Percentiles rank a stretch among this genome's conserved stretches.
Conservation (phyloP, 2,113 vertebrate genomes). For the Mesocricetus auratus region DNA sequence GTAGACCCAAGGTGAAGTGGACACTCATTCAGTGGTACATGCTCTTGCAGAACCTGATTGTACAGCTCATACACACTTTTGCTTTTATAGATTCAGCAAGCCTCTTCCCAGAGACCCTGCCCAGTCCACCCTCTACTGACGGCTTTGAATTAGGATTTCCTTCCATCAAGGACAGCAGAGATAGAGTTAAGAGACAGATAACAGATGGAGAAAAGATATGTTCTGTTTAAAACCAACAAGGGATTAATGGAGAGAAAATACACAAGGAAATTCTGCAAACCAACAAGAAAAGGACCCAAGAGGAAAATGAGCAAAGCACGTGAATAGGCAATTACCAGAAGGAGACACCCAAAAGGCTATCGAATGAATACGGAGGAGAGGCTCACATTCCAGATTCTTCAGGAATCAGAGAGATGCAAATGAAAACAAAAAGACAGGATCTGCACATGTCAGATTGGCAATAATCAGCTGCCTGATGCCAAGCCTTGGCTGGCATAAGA, state of each 20-base stretch:
- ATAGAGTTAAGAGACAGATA: constrained; percentile 52
- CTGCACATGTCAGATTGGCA: constrained; percentile 62
- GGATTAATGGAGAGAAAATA: constrained; percentile 68
- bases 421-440: constrained; percentile 55
- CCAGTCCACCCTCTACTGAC: background rate
- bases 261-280: constrained; percentile 69
- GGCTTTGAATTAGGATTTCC: constrained; percentile 57
- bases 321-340: constrained; percentile 72
- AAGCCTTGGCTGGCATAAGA: constrained; percentile 28
- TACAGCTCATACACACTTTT: no score
- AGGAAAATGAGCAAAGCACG: constrained; percentile 78
- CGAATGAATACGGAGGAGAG: constrained; percentile 27
- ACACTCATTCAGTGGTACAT: background rate
- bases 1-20: background rate
- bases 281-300: constrained; percentile 63
- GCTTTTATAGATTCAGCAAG: background rate
- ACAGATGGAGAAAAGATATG: constrained; percentile 70
- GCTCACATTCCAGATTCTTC: background rate
- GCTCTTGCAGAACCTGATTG: background rate
- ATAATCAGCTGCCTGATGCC: constrained; percentile 53
- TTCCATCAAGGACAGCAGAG: constrained; percentile 55
- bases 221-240: constrained; percentile 58
- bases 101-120: background rate
- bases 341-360: constrained; percentile 68
- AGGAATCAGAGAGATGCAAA: constrained; percentile 67